phyloP scores from a whole-genome alignment of 2,113 vertebrate species.

The Tragelaphus buxtoni region DNA sequence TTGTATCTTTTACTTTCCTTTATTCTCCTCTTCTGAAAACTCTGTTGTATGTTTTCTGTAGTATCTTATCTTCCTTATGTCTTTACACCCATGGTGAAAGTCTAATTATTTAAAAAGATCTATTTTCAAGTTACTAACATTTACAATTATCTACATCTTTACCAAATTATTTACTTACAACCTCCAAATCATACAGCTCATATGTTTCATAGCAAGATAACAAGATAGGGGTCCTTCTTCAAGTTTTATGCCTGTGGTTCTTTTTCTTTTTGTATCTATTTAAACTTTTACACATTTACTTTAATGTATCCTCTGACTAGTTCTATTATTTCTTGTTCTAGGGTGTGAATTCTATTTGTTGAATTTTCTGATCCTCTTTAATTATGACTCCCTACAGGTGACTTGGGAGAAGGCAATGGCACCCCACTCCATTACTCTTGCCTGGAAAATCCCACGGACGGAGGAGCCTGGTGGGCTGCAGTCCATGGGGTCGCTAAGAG shows the following conservation, averaged over 20 bases:
- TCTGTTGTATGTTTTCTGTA: not conserved
- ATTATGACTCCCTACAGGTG: not conserved
- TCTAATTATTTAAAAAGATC: not conserved
- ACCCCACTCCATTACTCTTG: too few species aligned
- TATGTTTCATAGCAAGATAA: not conserved
- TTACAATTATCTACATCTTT: not conserved
- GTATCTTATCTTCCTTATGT: not conserved
- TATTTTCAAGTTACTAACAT: not conserved
- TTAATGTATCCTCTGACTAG: not conserved
- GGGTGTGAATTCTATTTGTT: not conserved
- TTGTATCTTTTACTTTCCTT: not conserved
- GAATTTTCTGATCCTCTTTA: not conserved
- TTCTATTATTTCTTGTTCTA: not conserved
- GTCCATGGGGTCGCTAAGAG: too few species aligned
- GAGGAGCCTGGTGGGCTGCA: too few species aligned
- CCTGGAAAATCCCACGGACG: too few species aligned
- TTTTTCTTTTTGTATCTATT: not conserved
- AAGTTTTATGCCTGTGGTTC: not conserved
- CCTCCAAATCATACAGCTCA: not conserved
- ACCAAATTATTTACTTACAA: not conserved
- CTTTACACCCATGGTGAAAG: not conserved
- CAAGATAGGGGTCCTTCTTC: not conserved
- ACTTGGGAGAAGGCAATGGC: not conserved
- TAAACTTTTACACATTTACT: not conserved
- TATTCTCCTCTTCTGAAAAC: not conserved